Evolutionary conservation across 2,888 invertebrate genomes (phyloP).

Genomic region (Sphinx pinastri): DNA sequence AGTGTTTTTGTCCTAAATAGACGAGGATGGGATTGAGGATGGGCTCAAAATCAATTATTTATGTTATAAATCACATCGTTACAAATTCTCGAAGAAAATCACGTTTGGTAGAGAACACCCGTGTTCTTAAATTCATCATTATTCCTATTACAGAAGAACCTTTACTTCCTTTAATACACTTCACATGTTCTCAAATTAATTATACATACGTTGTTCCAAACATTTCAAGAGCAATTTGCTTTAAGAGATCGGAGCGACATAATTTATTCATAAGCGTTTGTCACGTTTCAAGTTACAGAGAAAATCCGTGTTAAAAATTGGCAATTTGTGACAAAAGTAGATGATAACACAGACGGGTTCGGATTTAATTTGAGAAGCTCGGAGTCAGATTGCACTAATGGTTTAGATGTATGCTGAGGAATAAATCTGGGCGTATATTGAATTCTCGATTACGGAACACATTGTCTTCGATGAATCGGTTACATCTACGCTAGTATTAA

Average conservation of each 20-base stretch:
- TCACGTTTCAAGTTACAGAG: slow-evolving; percentile 48
- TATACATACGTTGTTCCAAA: slow-evolving; percentile 20
- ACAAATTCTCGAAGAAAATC: neutral
- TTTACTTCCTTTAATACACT: slow-evolving; percentile 7
- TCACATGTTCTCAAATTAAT: slow-evolving; percentile 20
- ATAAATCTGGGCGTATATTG: too few species aligned
- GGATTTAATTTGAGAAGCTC: neutral
- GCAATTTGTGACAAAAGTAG: slow-evolving; percentile 42
- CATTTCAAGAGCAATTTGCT: slow-evolving; percentile 14
- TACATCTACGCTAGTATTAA: too few species aligned
- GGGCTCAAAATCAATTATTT: too few species aligned
- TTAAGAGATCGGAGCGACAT: slow-evolving; percentile 38
- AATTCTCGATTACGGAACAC: too few species aligned
- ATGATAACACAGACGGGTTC: neutral
- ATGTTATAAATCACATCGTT: too few species aligned
- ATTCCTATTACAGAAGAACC: neutral
- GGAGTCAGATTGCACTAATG: neutral
- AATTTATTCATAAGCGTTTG: slow-evolving; percentile 52
- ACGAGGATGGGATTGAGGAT: too few species aligned
- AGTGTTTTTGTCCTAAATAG: too few species aligned
- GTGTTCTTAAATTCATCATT: neutral
- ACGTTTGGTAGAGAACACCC: neutral
- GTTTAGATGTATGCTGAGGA: neutral
- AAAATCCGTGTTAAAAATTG: slow-evolving; percentile 46
- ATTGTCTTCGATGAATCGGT: too few species aligned